Percentiles rank a stretch among this genome's conserved stretches.
These are phyloP conservation scores for Halichondria panicea DNA, from an alignment of 37 sponge, comb jelly and placozoan genomes.

Conservation along the genomic window DNA sequence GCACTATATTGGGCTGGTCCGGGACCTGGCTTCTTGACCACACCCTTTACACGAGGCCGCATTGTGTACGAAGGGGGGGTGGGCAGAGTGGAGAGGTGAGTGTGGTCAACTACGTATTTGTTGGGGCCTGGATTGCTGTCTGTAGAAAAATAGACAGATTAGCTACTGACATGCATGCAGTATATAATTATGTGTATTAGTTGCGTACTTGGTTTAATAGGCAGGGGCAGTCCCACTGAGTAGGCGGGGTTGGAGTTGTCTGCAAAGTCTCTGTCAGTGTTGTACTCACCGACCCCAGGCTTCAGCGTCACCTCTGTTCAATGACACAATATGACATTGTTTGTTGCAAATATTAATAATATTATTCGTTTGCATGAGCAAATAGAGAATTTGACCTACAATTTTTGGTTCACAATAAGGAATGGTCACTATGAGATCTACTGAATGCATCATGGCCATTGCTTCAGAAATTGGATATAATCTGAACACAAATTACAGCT, in stretches of 20 bases:
- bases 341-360: too few relatives aligned
- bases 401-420: too few relatives aligned
- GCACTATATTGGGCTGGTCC: constrained; percentile 35
- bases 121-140: constrained; percentile 49
- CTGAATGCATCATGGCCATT: neutral
- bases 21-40: neutral
- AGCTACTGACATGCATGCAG: neutral
- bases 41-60: neutral
- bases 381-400: too few relatives aligned
- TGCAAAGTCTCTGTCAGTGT: constrained; percentile 40
- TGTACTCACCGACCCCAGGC: constrained; percentile 37
- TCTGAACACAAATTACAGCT: too few relatives aligned
- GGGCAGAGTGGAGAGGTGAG: constrained; percentile 6
- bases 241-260: constrained; percentile 45
- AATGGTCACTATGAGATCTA: too few relatives aligned
- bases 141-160: neutral
- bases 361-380: too few relatives aligned
- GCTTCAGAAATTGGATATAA: neutral
- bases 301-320: neutral
- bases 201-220: constrained; percentile 36
- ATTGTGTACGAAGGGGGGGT: constrained; percentile 29
- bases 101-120: constrained; percentile 16
- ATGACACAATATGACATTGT: neutral
- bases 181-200: neutral
- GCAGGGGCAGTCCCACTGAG: constrained; percentile 36